Conservation (phyloP, 2,888 invertebrate genomes). For the Stegophylla sp. region DNA sequence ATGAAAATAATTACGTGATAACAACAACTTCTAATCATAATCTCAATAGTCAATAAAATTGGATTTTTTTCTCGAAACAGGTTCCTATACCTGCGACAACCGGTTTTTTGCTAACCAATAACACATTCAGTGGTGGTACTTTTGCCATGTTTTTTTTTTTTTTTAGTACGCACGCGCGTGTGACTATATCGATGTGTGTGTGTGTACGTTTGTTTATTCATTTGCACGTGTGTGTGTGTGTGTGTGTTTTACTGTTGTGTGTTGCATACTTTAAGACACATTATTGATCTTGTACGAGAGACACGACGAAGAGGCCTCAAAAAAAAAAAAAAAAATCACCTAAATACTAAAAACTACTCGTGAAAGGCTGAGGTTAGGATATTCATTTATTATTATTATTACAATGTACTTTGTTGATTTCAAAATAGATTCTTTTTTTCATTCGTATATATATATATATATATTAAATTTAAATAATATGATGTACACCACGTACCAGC, state of each 20-base stretch:
- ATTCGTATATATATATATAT: too few species aligned
- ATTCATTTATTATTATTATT: neutral
- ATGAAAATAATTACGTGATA: constrained; percentile 6
- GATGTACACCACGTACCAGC: neutral
- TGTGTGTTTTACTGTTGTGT: neutral
- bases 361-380: constrained; percentile 11
- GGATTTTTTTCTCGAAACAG: constrained; percentile 42
- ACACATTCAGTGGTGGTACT: neutral
- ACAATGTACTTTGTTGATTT: neutral
- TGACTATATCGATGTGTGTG: neutral
- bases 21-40: neutral
- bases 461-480: neutral
- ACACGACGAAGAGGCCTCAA: neutral
- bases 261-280: neutral
- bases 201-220: neutral
- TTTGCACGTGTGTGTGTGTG: neutral
- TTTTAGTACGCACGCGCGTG: neutral
- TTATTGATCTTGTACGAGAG: neutral
- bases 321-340: neutral
- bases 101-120: constrained; percentile 52
- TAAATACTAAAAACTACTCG: neutral
- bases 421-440: neutral
- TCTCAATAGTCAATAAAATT: constrained; percentile 2
- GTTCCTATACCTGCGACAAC: constrained; percentile 44
- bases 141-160: constrained; percentile 6